phyloP scores from a whole-genome alignment of 2,888 invertebrate species.

The Parelbella ahira region DNA sequence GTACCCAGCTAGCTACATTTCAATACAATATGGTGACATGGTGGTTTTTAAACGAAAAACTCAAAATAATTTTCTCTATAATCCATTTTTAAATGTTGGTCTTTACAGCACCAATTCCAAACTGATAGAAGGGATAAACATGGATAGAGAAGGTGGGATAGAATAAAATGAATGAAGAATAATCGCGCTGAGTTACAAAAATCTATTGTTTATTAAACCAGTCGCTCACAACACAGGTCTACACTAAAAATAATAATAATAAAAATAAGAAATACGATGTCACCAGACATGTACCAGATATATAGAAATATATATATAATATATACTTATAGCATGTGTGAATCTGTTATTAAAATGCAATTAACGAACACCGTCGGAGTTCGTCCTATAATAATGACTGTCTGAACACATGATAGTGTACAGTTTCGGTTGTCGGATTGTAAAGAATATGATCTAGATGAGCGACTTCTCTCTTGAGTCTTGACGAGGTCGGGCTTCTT shows the following conservation, averaged over 20 bases:
- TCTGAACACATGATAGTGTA: constrained; percentile 28
- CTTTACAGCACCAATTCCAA: too few species aligned
- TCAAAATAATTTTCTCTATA: too few species aligned
- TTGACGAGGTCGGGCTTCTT: constrained; percentile 57
- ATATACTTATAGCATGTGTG: constrained; percentile 25
- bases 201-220: constrained; percentile 70
- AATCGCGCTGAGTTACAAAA: constrained; percentile 66
- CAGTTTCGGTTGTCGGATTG: constrained; percentile 31
- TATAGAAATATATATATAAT: constrained; percentile 39
- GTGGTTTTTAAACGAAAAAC: not conserved
- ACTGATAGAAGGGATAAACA: constrained; percentile 43
- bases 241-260: constrained; percentile 43
- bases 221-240: constrained; percentile 67
- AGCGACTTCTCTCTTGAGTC: constrained; percentile 60
- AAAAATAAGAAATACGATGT: constrained; percentile 54
- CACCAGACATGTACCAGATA: constrained; percentile 49
- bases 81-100: too few species aligned
- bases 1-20: constrained; percentile 1
- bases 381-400: constrained; percentile 39
- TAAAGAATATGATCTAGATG: constrained; percentile 70
- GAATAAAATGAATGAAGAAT: constrained; percentile 56
- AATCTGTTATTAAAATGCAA: constrained; percentile 53
- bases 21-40: constrained; percentile 17
- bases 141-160: constrained; percentile 55
- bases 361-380: constrained; percentile 47